Evolutionary conservation across 2,888 invertebrate genomes (phyloP).

Genomic region (Drosophila falleni): DNA sequence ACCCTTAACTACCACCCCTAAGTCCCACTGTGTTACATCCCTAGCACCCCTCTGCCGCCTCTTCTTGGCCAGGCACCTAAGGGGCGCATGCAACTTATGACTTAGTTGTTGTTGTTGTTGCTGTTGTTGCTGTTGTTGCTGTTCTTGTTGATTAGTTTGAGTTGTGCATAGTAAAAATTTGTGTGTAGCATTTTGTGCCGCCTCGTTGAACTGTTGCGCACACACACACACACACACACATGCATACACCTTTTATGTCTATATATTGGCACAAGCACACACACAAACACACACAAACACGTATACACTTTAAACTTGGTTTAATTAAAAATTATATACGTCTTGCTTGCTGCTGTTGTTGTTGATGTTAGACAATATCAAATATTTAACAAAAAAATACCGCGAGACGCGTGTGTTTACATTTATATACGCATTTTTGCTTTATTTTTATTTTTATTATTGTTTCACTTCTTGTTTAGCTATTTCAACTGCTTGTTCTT

Average conservation of each 20-base stretch:
- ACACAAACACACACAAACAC: constrained; percentile 9
- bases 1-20: constrained; percentile 14
- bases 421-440: constrained; percentile 19
- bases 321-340: constrained; percentile 19
- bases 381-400: constrained; percentile 38
- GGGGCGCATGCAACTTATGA: constrained; percentile 53
- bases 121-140: constrained; percentile 5
- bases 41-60: too few relatives aligned
- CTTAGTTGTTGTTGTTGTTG: constrained; percentile 10
- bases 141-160: constrained; percentile 58
- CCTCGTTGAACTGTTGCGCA: constrained; percentile 65
- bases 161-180: constrained; percentile 50
- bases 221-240: constrained; percentile 23
- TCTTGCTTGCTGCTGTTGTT: constrained; percentile 4
- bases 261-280: background rate
- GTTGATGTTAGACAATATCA: constrained; percentile 23
- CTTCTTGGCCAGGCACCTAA: constrained; percentile 28
- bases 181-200: constrained; percentile 38
- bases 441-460: constrained; percentile 27
- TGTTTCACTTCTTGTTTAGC: constrained; percentile 40
- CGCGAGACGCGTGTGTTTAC: constrained; percentile 42
- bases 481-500: constrained; percentile 4
- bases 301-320: constrained; percentile 12
- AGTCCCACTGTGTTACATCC: background rate
- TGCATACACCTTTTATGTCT: background rate